phyloP scores from a whole-genome alignment of 2,888 invertebrate genomes.

The Gandaritis pyraliata region DNA sequence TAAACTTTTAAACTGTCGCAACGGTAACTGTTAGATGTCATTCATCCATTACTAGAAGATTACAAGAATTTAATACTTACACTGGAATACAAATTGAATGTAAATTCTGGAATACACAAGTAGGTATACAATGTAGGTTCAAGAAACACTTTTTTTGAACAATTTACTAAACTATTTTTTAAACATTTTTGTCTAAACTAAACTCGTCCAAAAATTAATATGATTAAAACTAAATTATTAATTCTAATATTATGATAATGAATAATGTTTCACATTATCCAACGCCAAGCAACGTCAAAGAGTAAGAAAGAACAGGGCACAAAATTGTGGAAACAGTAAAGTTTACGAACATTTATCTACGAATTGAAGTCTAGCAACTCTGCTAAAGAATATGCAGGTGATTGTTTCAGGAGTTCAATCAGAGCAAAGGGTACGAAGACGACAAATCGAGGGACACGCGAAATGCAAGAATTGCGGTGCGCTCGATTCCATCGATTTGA shows the following conservation, averaged over 20 bases:
- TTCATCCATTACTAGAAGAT: constrained; percentile 78
- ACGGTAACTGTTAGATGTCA: constrained; percentile 57
- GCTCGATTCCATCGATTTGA: too few species aligned
- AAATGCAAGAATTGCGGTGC: too few species aligned
- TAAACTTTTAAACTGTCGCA: constrained; percentile 53
- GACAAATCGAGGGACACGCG: too few species aligned
- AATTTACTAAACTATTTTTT: constrained; percentile 72
- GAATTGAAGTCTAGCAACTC: constrained; percentile 81
- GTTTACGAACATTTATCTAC: constrained; percentile 73
- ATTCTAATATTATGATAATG: constrained; percentile 60
- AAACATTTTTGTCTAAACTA: constrained; percentile 79
- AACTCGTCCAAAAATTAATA: constrained; percentile 75
- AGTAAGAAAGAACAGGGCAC: constrained; percentile 76
- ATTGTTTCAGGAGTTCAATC: not conserved
- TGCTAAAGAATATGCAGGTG: constrained; percentile 57
- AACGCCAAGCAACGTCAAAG: constrained; percentile 81
- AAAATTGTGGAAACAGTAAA: constrained; percentile 62
- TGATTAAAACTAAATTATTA: constrained; percentile 70
- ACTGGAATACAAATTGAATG: constrained; percentile 72
- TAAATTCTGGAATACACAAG: constrained; percentile 72
- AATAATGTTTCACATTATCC: constrained; percentile 76
- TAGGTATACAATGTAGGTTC: constrained; percentile 43
- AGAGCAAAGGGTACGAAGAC: too few species aligned
- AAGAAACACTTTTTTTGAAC: constrained; percentile 69
- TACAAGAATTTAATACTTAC: constrained; percentile 73